Evolutionary conservation across 1,140 invertebrate genomes (phyloP), one percentile per base, ranked within the genome.

Genomic region (Arion vulgaris): DNA sequence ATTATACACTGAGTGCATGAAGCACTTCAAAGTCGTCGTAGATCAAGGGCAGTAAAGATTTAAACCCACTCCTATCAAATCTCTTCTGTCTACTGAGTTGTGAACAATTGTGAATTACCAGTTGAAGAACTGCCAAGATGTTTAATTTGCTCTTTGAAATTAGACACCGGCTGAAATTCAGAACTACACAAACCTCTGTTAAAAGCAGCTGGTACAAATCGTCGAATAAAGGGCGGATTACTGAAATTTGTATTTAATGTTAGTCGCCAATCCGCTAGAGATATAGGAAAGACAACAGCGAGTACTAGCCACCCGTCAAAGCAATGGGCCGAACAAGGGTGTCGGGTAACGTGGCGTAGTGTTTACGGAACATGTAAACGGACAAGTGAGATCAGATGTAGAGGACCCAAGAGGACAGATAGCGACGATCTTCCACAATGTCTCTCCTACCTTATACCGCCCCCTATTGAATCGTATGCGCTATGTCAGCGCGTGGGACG

Each of bases 131-230:
- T 7, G 41, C 15, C 5, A 15, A 45, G 41, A 7, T 45, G 41
- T 45, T 45, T 45, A 72, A 72, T 72, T 39, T 72, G 71, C 41
- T 41, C 38, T 45, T 41, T 72, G 71, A 72, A 39, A 72, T 28
- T 19, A 7, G 38, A 72, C 5, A 26, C 71, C 36, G 17, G 34
- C 11, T 41, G 38, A 72, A 72, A 23, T 2, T 45, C 23, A 7
- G 23, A 2, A 45, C 36, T 45, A 41, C 36, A n/a, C 34, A 41
- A 45, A 11, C 36, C n/a, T 66, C 17, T 23, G 62, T 66, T 66
- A 28, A 66, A 7, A 34, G n/a, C 28, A 28, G n/a, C n/a, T 28
- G 2, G n/a, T 66, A 66, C 62, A 66, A 66, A 66, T 66, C n/a
- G 28, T 5, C 62, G 62, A 66, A 66, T 66, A 66, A 66, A 66